Evolutionary conservation across 2,797 vertebrate genomes (phyloP).

Genomic region (Phrynocephalus guinanensis): DNA sequence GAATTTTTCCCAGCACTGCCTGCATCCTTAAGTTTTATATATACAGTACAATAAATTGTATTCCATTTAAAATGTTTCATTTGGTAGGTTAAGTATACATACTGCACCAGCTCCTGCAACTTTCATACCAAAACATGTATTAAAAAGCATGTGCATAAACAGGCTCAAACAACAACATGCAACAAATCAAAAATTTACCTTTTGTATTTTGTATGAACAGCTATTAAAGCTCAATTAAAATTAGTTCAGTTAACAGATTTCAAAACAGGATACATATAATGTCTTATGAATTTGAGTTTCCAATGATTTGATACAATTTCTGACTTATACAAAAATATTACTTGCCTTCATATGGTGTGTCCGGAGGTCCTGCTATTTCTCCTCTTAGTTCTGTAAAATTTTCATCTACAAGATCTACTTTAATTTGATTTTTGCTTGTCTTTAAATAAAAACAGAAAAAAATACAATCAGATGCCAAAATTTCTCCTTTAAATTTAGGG

Average conservation of each 20-base stretch:
- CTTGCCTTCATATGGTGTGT: constrained; percentile 98
- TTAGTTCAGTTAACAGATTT: background rate
- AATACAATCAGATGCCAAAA: constrained; percentile 67
- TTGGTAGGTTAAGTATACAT: background rate
- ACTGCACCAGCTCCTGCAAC: no score
- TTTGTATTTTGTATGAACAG: background rate
- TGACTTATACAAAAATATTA: constrained; percentile 74
- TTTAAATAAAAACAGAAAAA: constrained; percentile 84
- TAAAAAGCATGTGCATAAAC: background rate
- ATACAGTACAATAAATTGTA: background rate
- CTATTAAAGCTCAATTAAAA: background rate
- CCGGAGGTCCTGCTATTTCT: constrained; percentile 98
- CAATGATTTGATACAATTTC: constrained; percentile 51
- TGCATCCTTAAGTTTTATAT: background rate
- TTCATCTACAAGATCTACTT: constrained; percentile 99
- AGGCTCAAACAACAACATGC: background rate
- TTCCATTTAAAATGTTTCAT: background rate
- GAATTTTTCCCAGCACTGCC: background rate
- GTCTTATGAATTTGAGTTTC: constrained; percentile 54
- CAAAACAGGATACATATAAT: constrained; percentile 12
- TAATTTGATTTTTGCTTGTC: constrained; percentile 99
- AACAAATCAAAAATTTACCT: background rate
- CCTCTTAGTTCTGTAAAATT: constrained; percentile 99
- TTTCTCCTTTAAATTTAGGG: constrained; percentile 52
- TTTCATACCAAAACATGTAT: background rate